These are phyloP conservation scores for Ormyrus thymus DNA, from an alignment of 2,888 invertebrate genomes.

Conservation along the genomic window DNA sequence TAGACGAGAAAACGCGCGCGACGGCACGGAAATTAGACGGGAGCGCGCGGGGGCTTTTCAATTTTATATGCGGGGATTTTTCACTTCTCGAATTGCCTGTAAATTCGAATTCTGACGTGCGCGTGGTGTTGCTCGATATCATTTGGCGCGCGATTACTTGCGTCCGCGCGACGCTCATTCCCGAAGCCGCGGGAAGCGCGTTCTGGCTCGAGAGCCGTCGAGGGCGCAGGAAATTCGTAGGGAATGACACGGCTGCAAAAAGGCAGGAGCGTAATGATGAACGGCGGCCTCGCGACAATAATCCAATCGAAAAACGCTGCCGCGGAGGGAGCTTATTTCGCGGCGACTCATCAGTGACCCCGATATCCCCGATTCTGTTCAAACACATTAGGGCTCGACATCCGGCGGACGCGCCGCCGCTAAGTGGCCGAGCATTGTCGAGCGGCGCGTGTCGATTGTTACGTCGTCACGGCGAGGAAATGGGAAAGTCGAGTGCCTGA, in stretches of 20 bases:
- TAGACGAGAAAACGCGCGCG: not conserved
- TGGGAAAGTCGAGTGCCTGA: constrained; percentile 69
- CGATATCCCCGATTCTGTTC: constrained; percentile 64
- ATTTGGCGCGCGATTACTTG: not conserved
- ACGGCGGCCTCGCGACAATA: constrained; percentile 22
- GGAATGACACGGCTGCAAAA: constrained; percentile 26
- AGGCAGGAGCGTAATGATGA: not conserved
- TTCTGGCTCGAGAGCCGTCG: not conserved
- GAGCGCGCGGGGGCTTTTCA: not conserved
- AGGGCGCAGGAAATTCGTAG: constrained; percentile 35
- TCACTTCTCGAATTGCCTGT: not conserved
- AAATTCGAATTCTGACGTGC: not conserved
- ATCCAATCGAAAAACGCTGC: constrained; percentile 1
- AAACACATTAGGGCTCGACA: constrained; percentile 73
- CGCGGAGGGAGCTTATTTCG: not conserved
- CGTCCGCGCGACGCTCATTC: too few species aligned
- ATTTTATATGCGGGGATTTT: not conserved
- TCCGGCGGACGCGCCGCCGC: constrained; percentile 69
- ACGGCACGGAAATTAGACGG: constrained; percentile 5
- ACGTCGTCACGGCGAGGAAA: constrained; percentile 63
- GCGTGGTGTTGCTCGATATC: not conserved
- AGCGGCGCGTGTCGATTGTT: constrained; percentile 41
- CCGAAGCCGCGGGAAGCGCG: too few species aligned
- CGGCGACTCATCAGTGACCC: not conserved
- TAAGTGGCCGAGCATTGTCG: constrained; percentile 64